Evolutionary conservation across 2,113 vertebrate genomes (phyloP).

Genomic region (Odocoileus virginianus): DNA sequence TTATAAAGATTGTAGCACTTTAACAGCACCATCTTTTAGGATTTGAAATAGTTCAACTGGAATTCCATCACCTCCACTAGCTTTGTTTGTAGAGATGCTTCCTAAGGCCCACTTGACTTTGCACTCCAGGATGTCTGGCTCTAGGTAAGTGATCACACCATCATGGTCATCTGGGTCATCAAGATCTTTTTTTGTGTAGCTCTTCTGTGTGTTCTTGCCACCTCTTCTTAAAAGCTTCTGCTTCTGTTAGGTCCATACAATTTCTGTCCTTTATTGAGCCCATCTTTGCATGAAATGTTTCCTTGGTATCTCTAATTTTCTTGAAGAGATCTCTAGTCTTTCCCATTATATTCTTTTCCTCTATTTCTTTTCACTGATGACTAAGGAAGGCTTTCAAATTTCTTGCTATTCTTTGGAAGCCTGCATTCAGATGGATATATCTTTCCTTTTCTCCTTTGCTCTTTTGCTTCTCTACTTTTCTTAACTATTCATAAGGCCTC

Average conservation of each 20-base stretch:
- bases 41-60: background rate
- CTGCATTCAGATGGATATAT: background rate
- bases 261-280: background rate
- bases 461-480: background rate
- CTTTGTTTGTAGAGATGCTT: background rate
- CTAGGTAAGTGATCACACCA: background rate
- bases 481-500: background rate
- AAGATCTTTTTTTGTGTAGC: background rate
- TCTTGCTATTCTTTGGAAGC: background rate
- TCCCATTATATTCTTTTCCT: background rate
- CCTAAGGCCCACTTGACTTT: background rate
- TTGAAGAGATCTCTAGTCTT: background rate
- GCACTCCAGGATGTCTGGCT: background rate
- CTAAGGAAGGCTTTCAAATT: background rate
- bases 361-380: background rate
- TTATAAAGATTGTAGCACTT: background rate
- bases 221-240: background rate
- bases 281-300: background rate
- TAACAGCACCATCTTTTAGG: background rate
- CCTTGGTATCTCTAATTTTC: background rate
- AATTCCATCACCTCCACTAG: background rate
- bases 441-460: background rate
- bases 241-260: background rate
- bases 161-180: background rate
- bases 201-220: background rate